Evolutionary conservation across 2,888 invertebrate species (phyloP).

Genomic region (Scaptomyza caliginosa): DNA sequence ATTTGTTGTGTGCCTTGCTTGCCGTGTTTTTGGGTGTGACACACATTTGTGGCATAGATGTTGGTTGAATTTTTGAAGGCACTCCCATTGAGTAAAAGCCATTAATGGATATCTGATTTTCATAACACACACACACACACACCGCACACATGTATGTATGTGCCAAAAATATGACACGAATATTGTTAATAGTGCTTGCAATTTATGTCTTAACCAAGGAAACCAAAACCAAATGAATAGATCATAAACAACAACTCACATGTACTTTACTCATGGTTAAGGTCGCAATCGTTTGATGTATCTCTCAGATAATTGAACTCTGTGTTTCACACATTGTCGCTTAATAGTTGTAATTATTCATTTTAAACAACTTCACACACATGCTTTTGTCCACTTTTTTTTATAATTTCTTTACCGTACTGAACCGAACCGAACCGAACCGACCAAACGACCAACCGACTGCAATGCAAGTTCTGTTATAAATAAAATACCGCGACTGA

Average conservation of each 20-base stretch:
- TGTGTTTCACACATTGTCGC: slow-evolving; percentile 40
- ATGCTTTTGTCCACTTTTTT: slow-evolving; percentile 10
- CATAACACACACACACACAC: slow-evolving; percentile 23
- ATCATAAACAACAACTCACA: slow-evolving; percentile 62
- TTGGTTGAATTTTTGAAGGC: slow-evolving; percentile 38
- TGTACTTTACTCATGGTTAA: slow-evolving; percentile 75
- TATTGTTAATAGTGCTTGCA: slow-evolving; percentile 25
- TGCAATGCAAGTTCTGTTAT: slow-evolving; percentile 79
- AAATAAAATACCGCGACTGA: slow-evolving; percentile 66
- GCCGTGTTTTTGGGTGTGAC: slow-evolving; percentile 69
- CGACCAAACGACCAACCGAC: slow-evolving; percentile 61
- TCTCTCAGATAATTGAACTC: slow-evolving; percentile 33
- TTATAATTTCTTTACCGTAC: slow-evolving; percentile 30
- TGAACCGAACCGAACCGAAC: slow-evolving; percentile 14
- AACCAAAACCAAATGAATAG: neutral
- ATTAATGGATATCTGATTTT: slow-evolving; percentile 48
- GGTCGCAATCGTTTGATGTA: slow-evolving; percentile 11
- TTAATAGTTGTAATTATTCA: slow-evolving; percentile 31
- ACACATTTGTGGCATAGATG: slow-evolving; percentile 54
- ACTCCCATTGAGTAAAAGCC: slow-evolving; percentile 22
- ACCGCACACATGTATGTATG: too few species aligned
- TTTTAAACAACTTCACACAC: slow-evolving; percentile 41
- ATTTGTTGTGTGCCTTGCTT: slow-evolving; percentile 17
- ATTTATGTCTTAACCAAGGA: neutral
- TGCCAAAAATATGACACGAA: slow-evolving; percentile 54